Evolutionary conservation across 2,888 invertebrate genomes (phyloP), one percentile per base, ranked within the genome.

Genomic region (Leptura quadrifasciata): DNA sequence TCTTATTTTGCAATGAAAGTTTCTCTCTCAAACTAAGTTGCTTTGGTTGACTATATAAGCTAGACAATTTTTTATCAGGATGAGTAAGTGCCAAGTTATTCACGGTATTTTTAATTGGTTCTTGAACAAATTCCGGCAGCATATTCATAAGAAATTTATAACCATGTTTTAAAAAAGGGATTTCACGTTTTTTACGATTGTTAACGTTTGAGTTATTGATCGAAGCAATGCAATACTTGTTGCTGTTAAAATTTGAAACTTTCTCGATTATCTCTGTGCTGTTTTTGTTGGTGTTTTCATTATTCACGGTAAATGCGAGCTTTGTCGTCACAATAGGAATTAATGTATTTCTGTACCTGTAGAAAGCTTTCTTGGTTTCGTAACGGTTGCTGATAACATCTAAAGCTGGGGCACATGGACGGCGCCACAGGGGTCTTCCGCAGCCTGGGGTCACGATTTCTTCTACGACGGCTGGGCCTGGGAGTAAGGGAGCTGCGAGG

Each of bases 101-200:
- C 21, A 77, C 81, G 5, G 79, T 81, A 74, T 83, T 80, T 21
- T 81, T 80, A 12, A 84, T 52, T 5, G 85, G 84, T 35, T 79
- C 79, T 60, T 83, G 77, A 0, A 86, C 57, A 74, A 82, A 83
- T 15, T 77, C 72, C 2, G 85, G 85, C n/a, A 86, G 57, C 81
- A 85, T 81, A n/a, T 82, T 81, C 74, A 84, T 72, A 4, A 86
- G 52, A 63, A 84, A 84, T 70, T 83, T 81, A 24, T 81, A 82
- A 35, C 82, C 75, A 69, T 82, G 76, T 61, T 83, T 70, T 52
- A 81, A 15, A 31, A 80, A 68, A 15, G 82, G 82, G 9, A 82
- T 9, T n/a, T 80, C 76, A 9, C 83, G 76, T 76, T 82, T 83
- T 9, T 20, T 64, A 54, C 82, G 78, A 21, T 60, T 64, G 52